These are phyloP conservation scores for Adelphocoris suturalis DNA, from an alignment of 2,888 invertebrate species.

Conservation along the genomic window DNA sequence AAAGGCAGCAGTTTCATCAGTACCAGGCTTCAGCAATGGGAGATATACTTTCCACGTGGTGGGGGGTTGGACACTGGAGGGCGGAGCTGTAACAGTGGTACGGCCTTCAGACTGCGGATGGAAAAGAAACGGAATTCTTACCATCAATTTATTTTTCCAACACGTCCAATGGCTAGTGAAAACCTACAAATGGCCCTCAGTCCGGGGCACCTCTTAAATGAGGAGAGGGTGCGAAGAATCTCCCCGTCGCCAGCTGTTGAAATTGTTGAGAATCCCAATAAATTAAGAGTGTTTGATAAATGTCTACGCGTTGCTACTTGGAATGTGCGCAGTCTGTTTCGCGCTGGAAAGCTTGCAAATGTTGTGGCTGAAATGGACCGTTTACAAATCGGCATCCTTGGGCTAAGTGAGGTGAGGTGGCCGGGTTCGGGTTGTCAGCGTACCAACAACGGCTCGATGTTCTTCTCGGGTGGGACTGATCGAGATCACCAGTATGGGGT, in stretches of 20 bases:
- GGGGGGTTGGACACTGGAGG: slow-evolving; percentile 35
- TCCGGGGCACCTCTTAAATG: slow-evolving; percentile 38
- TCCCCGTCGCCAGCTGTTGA: slow-evolving; percentile 41
- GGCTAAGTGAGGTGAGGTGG: slow-evolving; percentile 18
- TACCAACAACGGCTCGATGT: background rate
- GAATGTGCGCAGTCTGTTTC: background rate
- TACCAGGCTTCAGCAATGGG: slow-evolving; percentile 37
- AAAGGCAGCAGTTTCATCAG: slow-evolving; percentile 51
- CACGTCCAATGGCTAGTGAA: slow-evolving; percentile 38
- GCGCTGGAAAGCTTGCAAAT: background rate
- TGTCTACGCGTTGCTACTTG: background rate
- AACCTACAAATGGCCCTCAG: slow-evolving; percentile 42
- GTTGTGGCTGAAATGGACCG: background rate
- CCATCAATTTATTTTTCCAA: slow-evolving; percentile 28
- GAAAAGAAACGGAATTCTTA: slow-evolving; percentile 42
- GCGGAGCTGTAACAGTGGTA: slow-evolving; percentile 43
- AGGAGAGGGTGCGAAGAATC: slow-evolving; percentile 46
- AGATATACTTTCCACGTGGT: slow-evolving; percentile 48
- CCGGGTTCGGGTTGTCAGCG: background rate
- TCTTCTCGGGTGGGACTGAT: background rate
- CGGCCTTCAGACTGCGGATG: slow-evolving; percentile 34
- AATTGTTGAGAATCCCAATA: slow-evolving; percentile 34
- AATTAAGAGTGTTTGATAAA: background rate
- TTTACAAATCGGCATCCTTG: background rate
- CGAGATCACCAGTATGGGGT: background rate